Percentiles rank a stretch among this genome's conserved stretches.
These are phyloP conservation scores for Araneus ventricosus DNA, from an alignment of 1,140 invertebrate species.

Conservation along the genomic window DNA sequence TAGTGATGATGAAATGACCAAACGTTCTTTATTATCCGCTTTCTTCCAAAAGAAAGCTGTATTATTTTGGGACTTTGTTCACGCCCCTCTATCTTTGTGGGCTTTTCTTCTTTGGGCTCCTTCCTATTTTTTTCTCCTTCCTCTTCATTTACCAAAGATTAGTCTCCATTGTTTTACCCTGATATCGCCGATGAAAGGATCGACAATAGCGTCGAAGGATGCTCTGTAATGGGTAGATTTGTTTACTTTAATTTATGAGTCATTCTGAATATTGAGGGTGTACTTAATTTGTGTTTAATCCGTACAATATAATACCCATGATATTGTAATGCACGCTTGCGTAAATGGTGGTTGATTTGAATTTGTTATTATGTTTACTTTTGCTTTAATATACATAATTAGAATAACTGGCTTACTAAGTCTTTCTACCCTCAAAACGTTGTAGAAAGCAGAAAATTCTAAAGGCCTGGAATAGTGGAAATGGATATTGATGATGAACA, in stretches of 20 bases:
- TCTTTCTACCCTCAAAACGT: too few relatives aligned
- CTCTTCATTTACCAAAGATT: conserved; percentile 52
- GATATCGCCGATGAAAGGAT: neutral
- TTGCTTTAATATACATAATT: too few relatives aligned
- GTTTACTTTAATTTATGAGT: neutral
- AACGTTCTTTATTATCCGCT: conserved; percentile 41
- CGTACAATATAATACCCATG: too few relatives aligned
- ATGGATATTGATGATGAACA: conserved; percentile 49
- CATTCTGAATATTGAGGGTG: too few relatives aligned
- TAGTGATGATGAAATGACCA: conserved; percentile 56
- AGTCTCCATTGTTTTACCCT: conserved; percentile 35
- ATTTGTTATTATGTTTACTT: too few relatives aligned
- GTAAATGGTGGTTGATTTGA: too few relatives aligned
- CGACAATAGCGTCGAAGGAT: neutral
- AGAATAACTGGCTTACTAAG: too few relatives aligned
- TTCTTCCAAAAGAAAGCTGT: conserved; percentile 18
- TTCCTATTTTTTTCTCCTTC: neutral
- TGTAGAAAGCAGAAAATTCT: too few relatives aligned
- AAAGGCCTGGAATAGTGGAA: too few relatives aligned
- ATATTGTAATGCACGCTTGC: too few relatives aligned
- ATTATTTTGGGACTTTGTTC: conserved; percentile 53
- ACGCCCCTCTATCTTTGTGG: neutral
- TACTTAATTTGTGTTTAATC: too few relatives aligned
- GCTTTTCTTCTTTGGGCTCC: neutral
- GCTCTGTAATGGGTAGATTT: neutral